These are phyloP conservation scores for Corapipo altera DNA, from an alignment of 2,113 vertebrate genomes.

Conservation along the genomic window DNA sequence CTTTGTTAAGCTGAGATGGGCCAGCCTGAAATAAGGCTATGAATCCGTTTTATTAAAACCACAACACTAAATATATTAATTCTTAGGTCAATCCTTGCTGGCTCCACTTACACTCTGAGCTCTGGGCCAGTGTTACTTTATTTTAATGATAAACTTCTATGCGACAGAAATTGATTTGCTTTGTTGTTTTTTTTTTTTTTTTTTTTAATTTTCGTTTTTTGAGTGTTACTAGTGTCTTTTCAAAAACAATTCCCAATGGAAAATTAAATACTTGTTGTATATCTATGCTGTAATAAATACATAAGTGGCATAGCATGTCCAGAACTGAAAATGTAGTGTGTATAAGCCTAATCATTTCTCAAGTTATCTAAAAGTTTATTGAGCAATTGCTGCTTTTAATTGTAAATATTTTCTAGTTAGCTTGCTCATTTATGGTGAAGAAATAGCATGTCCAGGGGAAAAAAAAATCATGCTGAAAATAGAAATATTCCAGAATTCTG, in stretches of 20 bases:
- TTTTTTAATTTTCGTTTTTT: not conserved
- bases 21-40: not conserved
- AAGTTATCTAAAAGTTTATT: not conserved
- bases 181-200: not conserved
- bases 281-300: not conserved
- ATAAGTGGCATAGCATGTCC: not conserved
- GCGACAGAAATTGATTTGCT: not conserved
- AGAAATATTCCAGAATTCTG: not conserved
- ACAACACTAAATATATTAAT: not conserved
- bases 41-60: not conserved
- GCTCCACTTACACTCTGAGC: rapidly evolving
- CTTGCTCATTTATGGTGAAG: not conserved
- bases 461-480: not conserved
- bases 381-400: not conserved
- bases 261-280: not conserved
- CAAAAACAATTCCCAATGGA: not conserved
- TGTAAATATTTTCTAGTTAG: not conserved
- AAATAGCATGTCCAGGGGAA: not conserved
- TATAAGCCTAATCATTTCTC: not conserved
- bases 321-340: not conserved
- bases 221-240: not conserved
- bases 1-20: not conserved
- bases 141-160: not conserved
- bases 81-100: not conserved
- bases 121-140: not conserved